phyloP scores from a whole-genome alignment of 1,140 invertebrate genomes.

The Polyergus mexicanus region DNA sequence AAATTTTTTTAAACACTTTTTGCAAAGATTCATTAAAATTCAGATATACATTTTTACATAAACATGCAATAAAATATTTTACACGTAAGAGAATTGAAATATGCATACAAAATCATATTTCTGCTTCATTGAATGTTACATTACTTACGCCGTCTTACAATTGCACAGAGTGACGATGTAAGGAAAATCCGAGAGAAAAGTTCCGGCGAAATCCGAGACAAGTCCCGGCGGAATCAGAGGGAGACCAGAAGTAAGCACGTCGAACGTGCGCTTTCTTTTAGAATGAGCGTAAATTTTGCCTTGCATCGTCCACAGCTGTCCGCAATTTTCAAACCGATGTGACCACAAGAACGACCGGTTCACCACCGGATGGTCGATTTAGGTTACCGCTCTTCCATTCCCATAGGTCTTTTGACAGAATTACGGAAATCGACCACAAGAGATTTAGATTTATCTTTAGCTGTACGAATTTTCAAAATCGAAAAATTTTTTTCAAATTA shows the following conservation, averaged over 20 bases:
- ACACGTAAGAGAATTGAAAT: neutral
- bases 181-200: conserved; percentile 16
- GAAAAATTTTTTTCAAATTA: neutral
- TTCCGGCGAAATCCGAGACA: neutral
- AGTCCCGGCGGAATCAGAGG: neutral
- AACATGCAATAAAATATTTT: neutral
- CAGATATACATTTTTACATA: neutral
- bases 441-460: neutral
- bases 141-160: neutral
- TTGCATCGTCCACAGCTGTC: neutral
- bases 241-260: conserved; percentile 3
- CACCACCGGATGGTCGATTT: neutral
- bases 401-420: neutral
- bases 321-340: conserved; percentile 40
- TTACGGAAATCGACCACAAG: neutral
- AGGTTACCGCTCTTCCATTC: neutral
- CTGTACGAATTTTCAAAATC: neutral
- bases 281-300: neutral
- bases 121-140: conserved; percentile 9
- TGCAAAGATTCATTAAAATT: neutral
- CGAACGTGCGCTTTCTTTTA: conserved; percentile 26
- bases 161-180: conserved; percentile 1
- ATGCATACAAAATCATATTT: conserved; percentile 4
- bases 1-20: neutral
- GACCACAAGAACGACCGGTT: neutral